Evolutionary conservation across 2,888 invertebrate species (phyloP), one percentile per base, ranked within the genome.

Genomic region (Physocephala rufipes): DNA sequence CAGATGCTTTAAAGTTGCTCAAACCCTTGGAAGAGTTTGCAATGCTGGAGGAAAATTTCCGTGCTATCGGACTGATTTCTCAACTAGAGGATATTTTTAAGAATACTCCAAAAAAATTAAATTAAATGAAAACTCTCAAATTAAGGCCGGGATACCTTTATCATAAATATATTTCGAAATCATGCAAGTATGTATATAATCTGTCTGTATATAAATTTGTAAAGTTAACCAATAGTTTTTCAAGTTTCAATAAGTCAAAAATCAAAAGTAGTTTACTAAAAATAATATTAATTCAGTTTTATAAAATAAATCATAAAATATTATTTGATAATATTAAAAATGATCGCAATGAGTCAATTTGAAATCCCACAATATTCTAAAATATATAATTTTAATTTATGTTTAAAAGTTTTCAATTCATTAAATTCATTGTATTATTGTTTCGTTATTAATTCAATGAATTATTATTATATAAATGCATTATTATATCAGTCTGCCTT

Each of bases 21-120:
- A 82, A 81, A 43, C 85, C 85, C 0, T 71, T 85, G 15, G 85
- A 85, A 59, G 85, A 85, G 4, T 85, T 84, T 51, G 84, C 80
- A 0, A 74, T 84, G 69, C 72, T 84, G 26, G 80, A 80, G 69
- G 84, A 84, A 62, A 83, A 85, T 70, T 84, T 81, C 75, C 80
- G 85, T 21, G 84, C 81, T 45, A 85, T 85, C 51, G 85, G 84
- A 2, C 74, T 85, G 43, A 78, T 85, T 26, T 77, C 81, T 2
- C 85, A 85, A 67, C 75, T 85, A 24, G 82, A 83, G 45, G 79
- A 81, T 59, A 78, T 84, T 36, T 82, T 84, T n/a, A 80, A 80
- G 53, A 76, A 75, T 55, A 68, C 74, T 7, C 64, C 68, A 7
- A 43, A 24, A 55, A 58, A 21, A 21, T 58, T 24, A 0, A 36